phyloP scores from a whole-genome alignment of 2,797 vertebrate genomes.

The Pogoniulus pusillus region DNA sequence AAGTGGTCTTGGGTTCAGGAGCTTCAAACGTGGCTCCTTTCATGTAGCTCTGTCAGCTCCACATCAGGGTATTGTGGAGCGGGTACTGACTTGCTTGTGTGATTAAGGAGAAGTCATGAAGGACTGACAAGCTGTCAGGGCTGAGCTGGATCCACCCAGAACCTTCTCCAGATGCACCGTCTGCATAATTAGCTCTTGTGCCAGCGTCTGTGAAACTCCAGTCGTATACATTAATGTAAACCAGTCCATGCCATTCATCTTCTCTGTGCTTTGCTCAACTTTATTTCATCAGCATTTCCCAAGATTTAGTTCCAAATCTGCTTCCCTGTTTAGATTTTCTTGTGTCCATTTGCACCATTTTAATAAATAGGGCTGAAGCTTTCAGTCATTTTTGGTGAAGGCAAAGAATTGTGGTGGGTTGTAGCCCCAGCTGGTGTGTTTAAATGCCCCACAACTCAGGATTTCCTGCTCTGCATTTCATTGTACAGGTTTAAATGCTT shows the following conservation, averaged over 20 bases:
- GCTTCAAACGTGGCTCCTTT: background rate
- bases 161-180: slow-evolving; percentile 32
- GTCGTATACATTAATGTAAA: background rate
- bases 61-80: background rate
- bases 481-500: background rate
- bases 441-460: background rate
- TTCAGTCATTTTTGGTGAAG: rapidly evolving
- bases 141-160: slow-evolving; percentile 54
- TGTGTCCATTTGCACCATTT: rapidly evolving
- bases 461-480: background rate
- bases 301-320: background rate
- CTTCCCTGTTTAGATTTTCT: background rate
- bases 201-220: background rate
- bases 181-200: slow-evolving; percentile 13
- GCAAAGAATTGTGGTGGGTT: background rate
- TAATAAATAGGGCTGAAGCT: background rate
- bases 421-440: rapidly evolving
- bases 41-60: background rate
- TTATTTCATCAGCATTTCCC: background rate
- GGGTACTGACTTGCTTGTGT: background rate
- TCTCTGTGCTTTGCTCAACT: background rate
- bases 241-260: background rate
- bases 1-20: rapidly evolving
- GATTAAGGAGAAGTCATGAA: background rate
- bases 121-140: background rate